Percentiles rank a stretch among this genome's conserved stretches.
These are phyloP conservation scores for Semaprochilodus insignis DNA, from an alignment of 2,797 vertebrate genomes.

Conservation along the genomic window DNA sequence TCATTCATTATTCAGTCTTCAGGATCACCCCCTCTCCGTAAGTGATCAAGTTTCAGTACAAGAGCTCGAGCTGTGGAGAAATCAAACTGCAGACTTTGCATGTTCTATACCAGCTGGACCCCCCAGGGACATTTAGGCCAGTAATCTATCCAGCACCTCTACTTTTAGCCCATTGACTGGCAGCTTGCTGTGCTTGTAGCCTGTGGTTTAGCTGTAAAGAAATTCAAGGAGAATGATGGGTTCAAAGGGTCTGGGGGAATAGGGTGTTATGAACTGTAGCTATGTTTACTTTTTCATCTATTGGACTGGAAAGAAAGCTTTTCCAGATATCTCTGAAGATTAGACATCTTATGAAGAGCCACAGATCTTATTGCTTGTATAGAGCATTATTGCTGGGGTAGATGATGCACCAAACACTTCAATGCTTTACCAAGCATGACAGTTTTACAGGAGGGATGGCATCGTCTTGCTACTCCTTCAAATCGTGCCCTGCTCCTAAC, in stretches of 20 bases:
- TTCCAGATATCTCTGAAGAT: neutral
- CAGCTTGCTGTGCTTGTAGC: slow-evolving; percentile 4
- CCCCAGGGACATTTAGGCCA: slow-evolving; percentile 42
- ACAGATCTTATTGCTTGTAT: too few species aligned
- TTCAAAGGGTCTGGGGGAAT: neutral
- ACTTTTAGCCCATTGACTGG: slow-evolving; percentile 39
- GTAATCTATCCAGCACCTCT: slow-evolving; percentile 40
- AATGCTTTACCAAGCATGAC: neutral
- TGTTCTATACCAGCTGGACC: slow-evolving; percentile 35
- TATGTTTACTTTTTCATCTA: neutral
- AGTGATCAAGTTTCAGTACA: slow-evolving; percentile 61
- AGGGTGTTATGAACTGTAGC: neutral
- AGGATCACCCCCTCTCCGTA: slow-evolving; percentile 44
- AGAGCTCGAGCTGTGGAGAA: slow-evolving; percentile 45
- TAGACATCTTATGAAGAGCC: too few species aligned
- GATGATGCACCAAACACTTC: too few species aligned
- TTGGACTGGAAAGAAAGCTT: neutral
- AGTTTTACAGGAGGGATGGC: neutral
- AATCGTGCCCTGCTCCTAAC: neutral
- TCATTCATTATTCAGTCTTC: slow-evolving; percentile 65
- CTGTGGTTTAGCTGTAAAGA: neutral
- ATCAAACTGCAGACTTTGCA: slow-evolving; percentile 38
- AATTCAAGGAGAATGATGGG: neutral
- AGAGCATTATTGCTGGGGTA: too few species aligned
- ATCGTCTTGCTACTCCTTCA: neutral